Evolutionary conservation across 2,888 invertebrate species (phyloP).

Genomic region (Hymenopus coronatus): DNA sequence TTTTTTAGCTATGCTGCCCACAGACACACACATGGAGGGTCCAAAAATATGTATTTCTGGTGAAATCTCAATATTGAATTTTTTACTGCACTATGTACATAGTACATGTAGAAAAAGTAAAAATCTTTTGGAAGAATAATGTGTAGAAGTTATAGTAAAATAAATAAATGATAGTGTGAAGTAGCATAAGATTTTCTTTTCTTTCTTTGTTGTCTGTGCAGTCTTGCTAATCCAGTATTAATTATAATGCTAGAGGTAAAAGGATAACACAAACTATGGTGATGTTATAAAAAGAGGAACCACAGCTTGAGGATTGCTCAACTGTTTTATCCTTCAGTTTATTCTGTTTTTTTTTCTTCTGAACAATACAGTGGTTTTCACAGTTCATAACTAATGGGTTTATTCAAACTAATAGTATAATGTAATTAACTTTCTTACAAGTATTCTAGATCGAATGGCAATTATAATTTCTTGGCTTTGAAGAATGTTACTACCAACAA

Average conservation of each 20-base stretch:
- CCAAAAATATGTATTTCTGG: too few relatives aligned
- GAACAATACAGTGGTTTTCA: neutral
- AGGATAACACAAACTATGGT: neutral
- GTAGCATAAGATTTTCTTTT: neutral
- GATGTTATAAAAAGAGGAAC: neutral
- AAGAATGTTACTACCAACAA: neutral
- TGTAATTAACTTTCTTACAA: constrained; percentile 12
- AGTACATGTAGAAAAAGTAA: too few relatives aligned
- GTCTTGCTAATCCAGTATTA: neutral
- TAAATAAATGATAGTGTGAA: too few relatives aligned
- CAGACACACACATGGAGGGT: too few relatives aligned
- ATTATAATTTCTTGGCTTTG: neutral
- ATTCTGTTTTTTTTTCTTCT: neutral
- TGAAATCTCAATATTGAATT: too few relatives aligned
- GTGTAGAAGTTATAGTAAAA: too few relatives aligned
- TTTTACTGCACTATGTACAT: too few relatives aligned
- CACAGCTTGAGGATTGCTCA: neutral
- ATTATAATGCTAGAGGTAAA: neutral
- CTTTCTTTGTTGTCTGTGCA: neutral
- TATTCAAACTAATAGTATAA: constrained; percentile 17
- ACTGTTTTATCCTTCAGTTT: neutral
- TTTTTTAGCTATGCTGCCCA: too few relatives aligned
- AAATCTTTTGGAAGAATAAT: too few relatives aligned
- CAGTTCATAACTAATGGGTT: constrained; percentile 2
- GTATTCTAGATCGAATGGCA: neutral